Percentiles rank a stretch among this genome's conserved stretches.
phyloP scores from a whole-genome alignment of 1,140 invertebrate genomes.

The Drosophila biarmipes region DNA sequence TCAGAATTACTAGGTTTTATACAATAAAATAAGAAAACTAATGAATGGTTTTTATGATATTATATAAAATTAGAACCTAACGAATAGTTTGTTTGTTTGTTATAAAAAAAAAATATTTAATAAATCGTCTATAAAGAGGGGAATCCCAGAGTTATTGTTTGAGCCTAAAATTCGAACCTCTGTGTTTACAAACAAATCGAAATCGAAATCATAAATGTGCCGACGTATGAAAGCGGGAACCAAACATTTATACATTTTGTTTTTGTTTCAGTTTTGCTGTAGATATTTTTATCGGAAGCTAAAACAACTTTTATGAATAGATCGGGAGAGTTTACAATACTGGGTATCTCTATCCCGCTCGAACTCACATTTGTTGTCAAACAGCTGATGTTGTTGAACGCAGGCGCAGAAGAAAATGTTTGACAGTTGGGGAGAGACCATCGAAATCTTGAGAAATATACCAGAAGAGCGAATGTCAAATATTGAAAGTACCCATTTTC shows the following conservation, averaged over 20 bases:
- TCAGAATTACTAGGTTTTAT: too few species aligned
- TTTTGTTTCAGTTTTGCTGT: conserved; percentile 5
- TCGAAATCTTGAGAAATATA: conserved; percentile 7
- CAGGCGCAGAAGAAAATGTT: conserved; percentile 43
- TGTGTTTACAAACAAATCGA: conserved; percentile 36
- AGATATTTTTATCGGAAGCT: conserved; percentile 11
- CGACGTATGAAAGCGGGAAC: conserved; percentile 32
- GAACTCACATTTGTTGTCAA: conserved; percentile 68
- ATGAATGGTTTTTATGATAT: too few species aligned
- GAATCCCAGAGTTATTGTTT: conserved; percentile 1
- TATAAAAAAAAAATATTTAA: too few species aligned
- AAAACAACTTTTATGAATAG: conserved; percentile 29
- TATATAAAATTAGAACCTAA: too few species aligned
- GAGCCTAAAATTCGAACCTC: not conserved
- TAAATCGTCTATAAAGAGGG: too few species aligned
- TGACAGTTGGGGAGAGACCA: conserved; percentile 48
- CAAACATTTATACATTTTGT: conserved; percentile 20
- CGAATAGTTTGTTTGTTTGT: too few species aligned
- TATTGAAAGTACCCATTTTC: conserved; percentile 31
- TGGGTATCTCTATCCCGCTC: conserved; percentile 42
- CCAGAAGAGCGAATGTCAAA: conserved; percentile 17
- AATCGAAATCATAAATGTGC: conserved; percentile 12
- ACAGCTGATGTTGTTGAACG: conserved; percentile 53
- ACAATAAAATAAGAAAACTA: too few species aligned
- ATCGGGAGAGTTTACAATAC: conserved; percentile 18